Conservation (phyloP, 2,797 vertebrate species). For the Spondyliosoma cantharus region DNA sequence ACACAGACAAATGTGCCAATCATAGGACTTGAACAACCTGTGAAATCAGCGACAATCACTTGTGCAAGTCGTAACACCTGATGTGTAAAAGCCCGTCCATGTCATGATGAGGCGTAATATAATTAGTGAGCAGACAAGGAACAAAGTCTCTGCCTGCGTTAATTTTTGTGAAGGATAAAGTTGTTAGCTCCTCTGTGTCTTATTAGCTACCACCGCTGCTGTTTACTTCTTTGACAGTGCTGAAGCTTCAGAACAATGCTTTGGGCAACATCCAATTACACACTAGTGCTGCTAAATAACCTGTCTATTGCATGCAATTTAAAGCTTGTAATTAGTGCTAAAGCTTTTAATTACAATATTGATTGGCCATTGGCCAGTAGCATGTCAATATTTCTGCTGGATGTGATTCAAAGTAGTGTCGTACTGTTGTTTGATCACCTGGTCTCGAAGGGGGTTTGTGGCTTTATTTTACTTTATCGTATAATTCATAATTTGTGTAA, state of each 20-base stretch:
- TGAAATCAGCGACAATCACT: not conserved
- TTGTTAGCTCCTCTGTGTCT: not conserved
- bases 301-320: constrained; percentile 22
- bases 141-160: not conserved
- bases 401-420: constrained; percentile 30
- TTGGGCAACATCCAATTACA: constrained; percentile 17
- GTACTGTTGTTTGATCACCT: not conserved
- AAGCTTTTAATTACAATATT: constrained; percentile 50
- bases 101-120: not conserved
- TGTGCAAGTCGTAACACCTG: not conserved
- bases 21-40: not conserved
- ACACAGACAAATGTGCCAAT: not conserved
- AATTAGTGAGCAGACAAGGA: not conserved
- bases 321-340: constrained; percentile 43
- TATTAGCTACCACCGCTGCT: not conserved
- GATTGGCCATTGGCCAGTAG: constrained; percentile 22
- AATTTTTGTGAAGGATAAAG: not conserved
- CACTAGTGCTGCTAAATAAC: constrained; percentile 14
- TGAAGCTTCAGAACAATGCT: not conserved
- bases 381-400: constrained; percentile 30
- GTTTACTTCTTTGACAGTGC: constrained; percentile 9
- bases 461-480: not conserved
- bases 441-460: constrained; percentile 1
- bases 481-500: not conserved
- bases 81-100: not conserved